Percentiles rank a stretch among this genome's conserved stretches.
Evolutionary conservation across 2,113 vertebrate species (phyloP).

Genomic region (Piaya cayana): DNA sequence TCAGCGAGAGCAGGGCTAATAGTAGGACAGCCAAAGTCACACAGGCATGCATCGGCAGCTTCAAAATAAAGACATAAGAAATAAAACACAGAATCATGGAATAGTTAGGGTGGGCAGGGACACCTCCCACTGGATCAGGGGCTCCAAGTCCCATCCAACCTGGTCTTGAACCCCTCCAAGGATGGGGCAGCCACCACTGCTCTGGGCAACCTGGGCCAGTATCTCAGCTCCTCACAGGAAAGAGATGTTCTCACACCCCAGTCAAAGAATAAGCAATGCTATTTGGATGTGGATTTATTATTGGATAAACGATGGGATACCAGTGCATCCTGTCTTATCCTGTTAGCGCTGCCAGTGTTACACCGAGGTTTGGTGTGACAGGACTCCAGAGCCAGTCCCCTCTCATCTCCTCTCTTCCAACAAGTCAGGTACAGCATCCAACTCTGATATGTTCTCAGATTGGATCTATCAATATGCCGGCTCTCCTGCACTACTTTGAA

Average conservation of each 20-base stretch:
- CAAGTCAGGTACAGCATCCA: neutral
- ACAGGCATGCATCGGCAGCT: neutral
- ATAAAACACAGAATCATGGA: neutral
- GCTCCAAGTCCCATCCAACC: too few species aligned
- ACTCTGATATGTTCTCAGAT: neutral
- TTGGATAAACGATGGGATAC: neutral
- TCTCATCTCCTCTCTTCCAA: neutral
- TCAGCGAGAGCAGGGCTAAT: neutral
- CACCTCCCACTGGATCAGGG: too few species aligned
- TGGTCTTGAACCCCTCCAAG: too few species aligned
- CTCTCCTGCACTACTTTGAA: neutral
- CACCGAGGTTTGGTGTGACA: neutral
- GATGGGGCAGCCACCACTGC: too few species aligned
- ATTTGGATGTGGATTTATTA: neutral
- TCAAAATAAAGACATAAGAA: neutral
- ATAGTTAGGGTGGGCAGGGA: too few species aligned
- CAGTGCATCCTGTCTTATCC: neutral
- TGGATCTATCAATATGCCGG: accelerated
- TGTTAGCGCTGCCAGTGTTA: neutral
- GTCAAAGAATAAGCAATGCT: neutral
- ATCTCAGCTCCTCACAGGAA: neutral
- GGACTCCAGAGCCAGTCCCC: too few species aligned
- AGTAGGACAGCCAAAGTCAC: neutral
- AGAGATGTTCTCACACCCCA: neutral
- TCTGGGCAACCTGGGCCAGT: too few species aligned